Percentiles rank a stretch among this genome's conserved stretches.
These are phyloP conservation scores for Elysia chlorotica DNA, from an alignment of 1,140 invertebrate species.

Conservation along the genomic window DNA sequence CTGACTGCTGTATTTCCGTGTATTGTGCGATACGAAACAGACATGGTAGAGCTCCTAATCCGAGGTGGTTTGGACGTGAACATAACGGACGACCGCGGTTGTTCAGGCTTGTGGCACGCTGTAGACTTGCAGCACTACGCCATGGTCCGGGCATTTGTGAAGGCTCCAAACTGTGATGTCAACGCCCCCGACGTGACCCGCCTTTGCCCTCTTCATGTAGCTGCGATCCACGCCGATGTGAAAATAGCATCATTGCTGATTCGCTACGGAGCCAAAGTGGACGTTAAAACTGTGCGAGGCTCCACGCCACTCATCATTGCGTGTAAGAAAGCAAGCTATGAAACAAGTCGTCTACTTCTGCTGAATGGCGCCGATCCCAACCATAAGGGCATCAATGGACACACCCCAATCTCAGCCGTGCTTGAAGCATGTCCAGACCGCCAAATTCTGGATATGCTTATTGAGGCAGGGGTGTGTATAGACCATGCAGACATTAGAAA, in stretches of 20 bases:
- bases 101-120: slow-evolving; percentile 46
- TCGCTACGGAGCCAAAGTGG: slow-evolving; percentile 39
- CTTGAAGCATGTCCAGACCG: slow-evolving; percentile 35
- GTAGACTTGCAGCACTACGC: slow-evolving; percentile 46
- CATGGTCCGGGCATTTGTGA: slow-evolving; percentile 39
- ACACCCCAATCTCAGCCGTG: slow-evolving; percentile 42
- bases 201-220: slow-evolving; percentile 45
- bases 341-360: slow-evolving; percentile 37
- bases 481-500: slow-evolving; percentile 32
- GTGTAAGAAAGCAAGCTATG: slow-evolving; percentile 33
- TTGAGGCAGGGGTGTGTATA: slow-evolving; percentile 39
- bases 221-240: slow-evolving; percentile 42
- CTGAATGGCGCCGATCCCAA: slow-evolving; percentile 52
- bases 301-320: slow-evolving; percentile 47
- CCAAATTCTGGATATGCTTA: slow-evolving; percentile 36
- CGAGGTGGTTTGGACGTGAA: slow-evolving; percentile 46
- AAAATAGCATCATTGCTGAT: slow-evolving; percentile 42
- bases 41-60: slow-evolving; percentile 39
- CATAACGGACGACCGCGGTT: slow-evolving; percentile 44
- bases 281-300: slow-evolving; percentile 41
- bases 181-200: slow-evolving; percentile 37
- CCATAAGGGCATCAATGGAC: slow-evolving; percentile 42
- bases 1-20: slow-evolving; percentile 37
- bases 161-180: slow-evolving; percentile 30
- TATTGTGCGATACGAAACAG: slow-evolving; percentile 40